Base-by-base conservation (phyloP, 2,888 invertebrate species). In the Acanthosepion esculentum region DNA sequence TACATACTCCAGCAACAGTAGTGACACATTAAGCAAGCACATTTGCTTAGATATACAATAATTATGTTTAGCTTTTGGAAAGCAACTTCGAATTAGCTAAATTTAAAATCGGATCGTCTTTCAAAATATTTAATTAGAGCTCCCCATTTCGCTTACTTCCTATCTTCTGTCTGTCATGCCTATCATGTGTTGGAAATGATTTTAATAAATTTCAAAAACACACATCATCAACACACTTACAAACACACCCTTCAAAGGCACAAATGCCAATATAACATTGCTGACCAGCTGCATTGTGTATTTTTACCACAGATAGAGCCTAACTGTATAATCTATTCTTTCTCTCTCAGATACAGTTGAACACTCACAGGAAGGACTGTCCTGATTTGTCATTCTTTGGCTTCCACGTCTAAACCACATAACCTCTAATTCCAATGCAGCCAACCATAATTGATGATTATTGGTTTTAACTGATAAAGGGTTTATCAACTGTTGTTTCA, bases 381-480 rank as follows among this genome's bases (percentile, higher is more conserved):
- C n/a, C 78, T 78, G 78, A 78, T 78, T 78, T 78, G 78, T 78
- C n/a, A n/a, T 78, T 78, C n/a, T 10, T 3, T 78, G n/a, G 59
- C 59, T 23, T 59, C 26, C 26, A n/a, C n/a, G 15, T 78, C 78
- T n/a, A 78, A n/a, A n/a, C 33, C 4, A 5, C n/a, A 78, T 33
- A 33, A n/a, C 78, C n/a, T 33, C 78, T n/a, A 78, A 78, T 78
- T 78, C n/a, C 29, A n/a, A 78, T 29, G n/a, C 78, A 78, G 7
- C n/a, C 78, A 78, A 10, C 78, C 18, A 78, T 78, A 78, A 78
- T 78, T 78, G 78, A 78, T 78, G 78, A 78, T 78, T 78, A 78
- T 78, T 78, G 78, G 78, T 78, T 78, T 78, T n/a, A n/a, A n/a
- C 78, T 78, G 78, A 78, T 78, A n/a, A 33, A 78, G 78, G 78